These are phyloP conservation scores for Geodia barretti DNA, from an alignment of 37 sponge, comb jelly and placozoan genomes.

Conservation along the genomic window DNA sequence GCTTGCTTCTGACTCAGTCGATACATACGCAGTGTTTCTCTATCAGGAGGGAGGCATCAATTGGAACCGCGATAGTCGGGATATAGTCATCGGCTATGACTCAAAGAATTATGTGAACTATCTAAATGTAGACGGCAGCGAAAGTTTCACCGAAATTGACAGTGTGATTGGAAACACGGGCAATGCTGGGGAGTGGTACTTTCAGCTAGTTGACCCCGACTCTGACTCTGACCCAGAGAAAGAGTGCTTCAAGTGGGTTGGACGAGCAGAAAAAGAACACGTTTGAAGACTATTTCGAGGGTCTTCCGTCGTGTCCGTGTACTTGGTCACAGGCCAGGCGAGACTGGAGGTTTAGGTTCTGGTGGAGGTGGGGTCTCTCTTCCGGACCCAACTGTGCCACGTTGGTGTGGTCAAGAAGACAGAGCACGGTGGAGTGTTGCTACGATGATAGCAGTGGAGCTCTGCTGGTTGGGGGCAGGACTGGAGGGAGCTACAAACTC, in stretches of 20 bases:
- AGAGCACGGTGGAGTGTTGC: conserved; percentile 57
- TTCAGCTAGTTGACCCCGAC: not conserved
- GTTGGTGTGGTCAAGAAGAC: conserved; percentile 7
- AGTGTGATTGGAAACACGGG: conserved; percentile 37
- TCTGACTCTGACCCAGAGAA: not conserved
- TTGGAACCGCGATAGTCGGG: not conserved
- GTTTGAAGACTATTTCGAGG: not conserved
- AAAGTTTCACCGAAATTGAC: conserved; percentile 14
- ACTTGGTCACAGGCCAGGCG: conserved; percentile 33
- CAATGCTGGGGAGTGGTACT: conserved; percentile 45
- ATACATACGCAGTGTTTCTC: conserved; percentile 46
- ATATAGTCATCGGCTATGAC: conserved; percentile 50
- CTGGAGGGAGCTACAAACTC: conserved; percentile 39
- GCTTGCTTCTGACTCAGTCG: conserved; percentile 31
- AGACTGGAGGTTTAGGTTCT: conserved; percentile 52
- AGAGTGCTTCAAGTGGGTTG: conserved; percentile 35
- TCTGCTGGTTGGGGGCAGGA: conserved; percentile 22
- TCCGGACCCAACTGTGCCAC: conserved; percentile 47
- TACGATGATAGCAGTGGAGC: conserved; percentile 46
- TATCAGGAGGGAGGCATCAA: conserved; percentile 4
- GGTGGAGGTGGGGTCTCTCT: conserved; percentile 13
- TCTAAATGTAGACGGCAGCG: conserved; percentile 12
- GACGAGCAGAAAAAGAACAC: not conserved
- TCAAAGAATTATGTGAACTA: conserved; percentile 37
- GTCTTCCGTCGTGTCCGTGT: conserved; percentile 55